Evolutionary conservation across 2,888 invertebrate species (phyloP), one percentile per base, ranked within the genome.

Genomic region (Lordiphosa fenestrarum): DNA sequence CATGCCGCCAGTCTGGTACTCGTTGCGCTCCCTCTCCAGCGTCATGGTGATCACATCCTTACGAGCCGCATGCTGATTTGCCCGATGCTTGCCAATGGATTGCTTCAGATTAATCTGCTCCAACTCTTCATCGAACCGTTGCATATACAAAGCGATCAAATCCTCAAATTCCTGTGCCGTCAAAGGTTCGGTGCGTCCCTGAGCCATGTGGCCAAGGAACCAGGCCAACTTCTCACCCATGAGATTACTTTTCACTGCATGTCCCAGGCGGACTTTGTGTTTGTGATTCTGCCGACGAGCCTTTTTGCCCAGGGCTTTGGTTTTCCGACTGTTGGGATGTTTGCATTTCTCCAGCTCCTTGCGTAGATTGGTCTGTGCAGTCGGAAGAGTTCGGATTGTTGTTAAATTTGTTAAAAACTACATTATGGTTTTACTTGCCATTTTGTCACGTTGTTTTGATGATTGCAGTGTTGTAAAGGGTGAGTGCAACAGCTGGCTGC

Each of bases 271-370:
- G 9, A 53, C 50, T 66, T 88, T 89, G 52, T 89, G 88, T 59
- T 89, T 89, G 65, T 89, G 88, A 53, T 89, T 89, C 51, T 88
- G 86, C 0, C 88, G 94, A 69, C 93, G 93, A 6, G 93, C 90
- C 88, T 95, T 93, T 86, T 94, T 94, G 2, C 92, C 91, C 15
- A 96, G 88, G 6, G 94, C 93, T 66, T 92, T 91, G 0, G 95
- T 95, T 90, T 95, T 95, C 69, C 96, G 92, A 78, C 96, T 96
- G 88, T 96, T 95, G 0, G 96, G 96, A 90, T 96, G 96, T 84
- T 94, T 94, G 52, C 93, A 91, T 87, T 92, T 92, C 25, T 88
- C 87, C n/a, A 92, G 68, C 61, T 91, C 90, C 71, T 91, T 91
- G 15, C 87, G 87, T 12, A 91, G 66, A 74, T 91, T 91, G 0